A percentile compares a stretch with the other conserved stretches of the same genome.
phyloP scores from a whole-genome alignment of 2,797 vertebrate species.

The Hirundo rustica region DNA sequence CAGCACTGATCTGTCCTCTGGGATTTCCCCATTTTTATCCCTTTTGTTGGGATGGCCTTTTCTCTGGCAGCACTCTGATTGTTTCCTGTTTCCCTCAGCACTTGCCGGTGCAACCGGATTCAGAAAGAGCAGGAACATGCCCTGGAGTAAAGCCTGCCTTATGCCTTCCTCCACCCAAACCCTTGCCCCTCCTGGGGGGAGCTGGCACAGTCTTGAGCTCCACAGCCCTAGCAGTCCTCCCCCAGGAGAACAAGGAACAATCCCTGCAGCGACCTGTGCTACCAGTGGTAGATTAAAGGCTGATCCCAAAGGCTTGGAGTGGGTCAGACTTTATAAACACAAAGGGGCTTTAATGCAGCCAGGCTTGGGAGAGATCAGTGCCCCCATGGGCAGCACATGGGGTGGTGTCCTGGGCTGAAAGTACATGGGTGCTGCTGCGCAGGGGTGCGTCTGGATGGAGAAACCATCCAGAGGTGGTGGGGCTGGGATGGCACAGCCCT shows the following conservation, averaged over 20 bases:
- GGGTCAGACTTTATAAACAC: constrained; percentile 12
- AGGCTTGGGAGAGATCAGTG: not conserved
- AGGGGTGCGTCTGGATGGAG: accelerated
- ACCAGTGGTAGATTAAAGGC: constrained; percentile 20
- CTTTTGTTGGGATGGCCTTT: not conserved
- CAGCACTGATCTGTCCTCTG: not conserved
- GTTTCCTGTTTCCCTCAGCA: not conserved
- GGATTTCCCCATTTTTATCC: constrained; percentile 24
- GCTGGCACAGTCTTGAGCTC: not conserved
- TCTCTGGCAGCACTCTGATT: accelerated
- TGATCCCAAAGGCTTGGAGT: constrained; percentile 4
- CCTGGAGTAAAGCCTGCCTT: not conserved
- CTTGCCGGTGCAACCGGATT: not conserved
- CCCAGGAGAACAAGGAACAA: constrained; percentile 16
- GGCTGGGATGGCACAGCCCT: not conserved
- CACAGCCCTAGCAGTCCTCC: not conserved
- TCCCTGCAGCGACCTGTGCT: not conserved
- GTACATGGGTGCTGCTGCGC: accelerated
- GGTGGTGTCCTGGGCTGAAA: not conserved
- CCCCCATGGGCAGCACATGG: accelerated
- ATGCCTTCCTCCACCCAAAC: not conserved
- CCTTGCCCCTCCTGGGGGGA: accelerated
- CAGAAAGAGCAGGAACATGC: not conserved
- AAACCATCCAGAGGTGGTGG: not conserved
- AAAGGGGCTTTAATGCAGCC: not conserved